phyloP scores from a whole-genome alignment of 2,888 invertebrate species.

The Gastracanthus pulcherrimus region DNA sequence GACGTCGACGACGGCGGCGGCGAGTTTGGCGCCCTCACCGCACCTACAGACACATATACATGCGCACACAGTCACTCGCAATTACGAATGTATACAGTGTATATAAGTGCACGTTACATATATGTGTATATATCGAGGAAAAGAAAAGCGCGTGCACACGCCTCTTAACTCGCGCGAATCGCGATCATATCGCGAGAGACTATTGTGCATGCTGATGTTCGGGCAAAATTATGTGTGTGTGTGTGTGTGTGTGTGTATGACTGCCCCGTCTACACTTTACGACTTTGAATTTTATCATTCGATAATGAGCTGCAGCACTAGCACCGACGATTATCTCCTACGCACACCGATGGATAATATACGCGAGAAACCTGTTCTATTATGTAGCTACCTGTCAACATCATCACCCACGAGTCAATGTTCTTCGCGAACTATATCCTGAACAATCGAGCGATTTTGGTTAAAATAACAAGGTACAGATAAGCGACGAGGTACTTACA shows the following conservation, averaged over 20 bases:
- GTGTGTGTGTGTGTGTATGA: background rate
- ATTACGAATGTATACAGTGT: background rate
- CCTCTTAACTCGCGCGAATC: background rate
- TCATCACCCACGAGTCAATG: background rate
- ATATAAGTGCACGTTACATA: background rate
- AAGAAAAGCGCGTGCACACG: conserved; percentile 40
- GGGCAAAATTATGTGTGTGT: background rate
- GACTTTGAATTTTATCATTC: conserved; percentile 9
- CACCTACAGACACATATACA: background rate
- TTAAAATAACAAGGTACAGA: background rate
- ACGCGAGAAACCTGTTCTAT: background rate
- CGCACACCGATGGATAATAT: background rate
- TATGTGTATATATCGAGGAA: background rate
- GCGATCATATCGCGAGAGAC: no score
- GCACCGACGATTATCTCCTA: background rate
- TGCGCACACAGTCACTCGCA: background rate
- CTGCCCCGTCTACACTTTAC: conserved; percentile 27
- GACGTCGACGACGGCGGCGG: conserved; percentile 48
- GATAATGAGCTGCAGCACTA: background rate
- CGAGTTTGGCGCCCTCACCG: conserved; percentile 68
- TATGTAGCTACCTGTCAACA: conserved; percentile 18
- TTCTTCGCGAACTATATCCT: background rate
- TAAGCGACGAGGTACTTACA: background rate
- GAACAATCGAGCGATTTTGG: background rate
- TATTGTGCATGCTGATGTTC: no score